A percentile compares a stretch with the other conserved stretches of the same genome.
Conservation (phyloP, 2,888 invertebrate genomes). For the Drosophila birchii region DNA sequence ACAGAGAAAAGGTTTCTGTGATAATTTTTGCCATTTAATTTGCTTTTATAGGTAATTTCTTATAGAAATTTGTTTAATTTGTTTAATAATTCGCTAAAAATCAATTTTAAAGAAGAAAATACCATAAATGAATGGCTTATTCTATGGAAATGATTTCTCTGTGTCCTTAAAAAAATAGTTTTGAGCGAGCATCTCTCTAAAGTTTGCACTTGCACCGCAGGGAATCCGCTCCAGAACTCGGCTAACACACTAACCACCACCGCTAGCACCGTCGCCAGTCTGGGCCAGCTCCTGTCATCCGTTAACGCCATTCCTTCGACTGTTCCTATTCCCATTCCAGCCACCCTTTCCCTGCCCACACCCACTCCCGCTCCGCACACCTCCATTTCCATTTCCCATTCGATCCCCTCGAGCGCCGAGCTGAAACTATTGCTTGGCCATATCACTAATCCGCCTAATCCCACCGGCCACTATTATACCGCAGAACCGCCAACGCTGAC, state of each 20-base stretch:
- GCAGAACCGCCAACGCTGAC: slow-evolving; percentile 62
- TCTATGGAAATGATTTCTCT: slow-evolving; percentile 11
- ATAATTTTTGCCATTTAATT: background rate
- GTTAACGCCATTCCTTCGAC: slow-evolving; percentile 25
- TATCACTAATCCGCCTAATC: slow-evolving; percentile 70
- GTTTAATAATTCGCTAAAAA: no score
- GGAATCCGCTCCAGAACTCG: slow-evolving; percentile 54
- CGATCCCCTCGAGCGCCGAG: slow-evolving; percentile 61
- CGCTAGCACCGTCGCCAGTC: slow-evolving; percentile 52
- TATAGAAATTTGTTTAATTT: no score
- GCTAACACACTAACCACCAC: slow-evolving; percentile 68
- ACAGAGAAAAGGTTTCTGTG: slow-evolving; percentile 20
- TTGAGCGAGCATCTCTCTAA: slow-evolving; percentile 55
- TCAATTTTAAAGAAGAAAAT: background rate
- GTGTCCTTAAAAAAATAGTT: slow-evolving; percentile 10
- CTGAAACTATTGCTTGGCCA: slow-evolving; percentile 67
- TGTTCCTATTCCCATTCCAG: slow-evolving; percentile 24
- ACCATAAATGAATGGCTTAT: background rate
- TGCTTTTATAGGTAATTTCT: no score
- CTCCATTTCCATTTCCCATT: slow-evolving; percentile 47
- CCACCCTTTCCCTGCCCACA: slow-evolving; percentile 18
- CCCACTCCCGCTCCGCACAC: background rate
- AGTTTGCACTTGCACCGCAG: slow-evolving; percentile 77
- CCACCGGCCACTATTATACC: slow-evolving; percentile 78
- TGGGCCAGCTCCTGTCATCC: slow-evolving; percentile 46